A percentile compares a stretch with the other conserved stretches of the same genome.
Conservation (phyloP, 2,113 vertebrate species). For the Crotalus tigris region DNA sequence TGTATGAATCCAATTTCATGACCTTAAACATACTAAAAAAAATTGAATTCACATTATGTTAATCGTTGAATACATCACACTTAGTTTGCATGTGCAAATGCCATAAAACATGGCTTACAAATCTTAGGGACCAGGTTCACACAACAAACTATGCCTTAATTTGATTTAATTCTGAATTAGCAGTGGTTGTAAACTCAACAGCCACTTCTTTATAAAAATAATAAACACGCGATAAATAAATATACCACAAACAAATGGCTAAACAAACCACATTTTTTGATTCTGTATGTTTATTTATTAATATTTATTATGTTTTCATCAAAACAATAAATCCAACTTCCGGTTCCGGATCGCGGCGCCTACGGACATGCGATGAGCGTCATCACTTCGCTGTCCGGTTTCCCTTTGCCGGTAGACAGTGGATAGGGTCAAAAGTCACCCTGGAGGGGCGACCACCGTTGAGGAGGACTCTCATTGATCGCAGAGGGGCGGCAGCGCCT, state of each 20-base stretch:
- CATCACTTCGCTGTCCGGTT: too few species aligned
- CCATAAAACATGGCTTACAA: neutral
- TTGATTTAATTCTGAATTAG: neutral
- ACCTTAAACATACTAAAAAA: neutral
- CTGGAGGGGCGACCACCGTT: too few species aligned
- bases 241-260: neutral
- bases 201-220: neutral
- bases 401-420: too few species aligned
- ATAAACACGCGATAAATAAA: neutral
- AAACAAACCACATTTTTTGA: neutral
- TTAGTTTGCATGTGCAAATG: neutral
- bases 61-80: neutral
- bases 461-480: too few species aligned
- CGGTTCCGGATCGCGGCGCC: too few species aligned
- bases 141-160: neutral
- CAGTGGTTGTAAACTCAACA: neutral
- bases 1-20: neutral
- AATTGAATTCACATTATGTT: neutral
- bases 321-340: neutral
- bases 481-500: too few species aligned
- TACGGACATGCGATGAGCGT: too few species aligned
- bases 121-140: neutral
- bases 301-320: neutral
- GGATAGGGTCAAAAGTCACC: too few species aligned
- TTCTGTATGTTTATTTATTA: neutral